Conservation (phyloP, 2,797 vertebrate species). For the Sebastes nivosus region DNA sequence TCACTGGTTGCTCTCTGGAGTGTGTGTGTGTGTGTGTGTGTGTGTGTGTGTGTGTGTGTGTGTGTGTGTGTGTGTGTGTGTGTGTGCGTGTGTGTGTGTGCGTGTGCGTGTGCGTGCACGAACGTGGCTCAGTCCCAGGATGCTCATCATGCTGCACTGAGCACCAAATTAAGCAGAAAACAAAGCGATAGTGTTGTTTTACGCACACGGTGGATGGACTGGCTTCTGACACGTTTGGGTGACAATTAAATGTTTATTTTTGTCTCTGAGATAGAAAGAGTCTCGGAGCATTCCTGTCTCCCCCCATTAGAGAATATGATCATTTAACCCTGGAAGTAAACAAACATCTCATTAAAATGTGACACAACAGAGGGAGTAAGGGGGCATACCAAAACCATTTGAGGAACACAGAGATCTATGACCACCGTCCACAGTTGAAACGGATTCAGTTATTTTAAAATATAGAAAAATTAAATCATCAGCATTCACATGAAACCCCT, state of each 20-base stretch:
- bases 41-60: too few species aligned
- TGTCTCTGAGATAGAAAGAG: not conserved
- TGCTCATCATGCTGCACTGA: slow-evolving; percentile 1
- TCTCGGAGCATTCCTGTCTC: not conserved
- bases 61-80: too few species aligned
- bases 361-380: not conserved
- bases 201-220: not conserved
- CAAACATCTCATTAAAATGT: not conserved
- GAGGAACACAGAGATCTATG: not conserved
- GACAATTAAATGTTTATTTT: not conserved
- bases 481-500: not conserved
- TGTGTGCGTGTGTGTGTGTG: too few species aligned
- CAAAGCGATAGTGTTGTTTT: not conserved
- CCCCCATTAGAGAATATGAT: not conserved
- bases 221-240: not conserved
- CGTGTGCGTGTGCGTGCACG: not conserved
- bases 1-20: not conserved
- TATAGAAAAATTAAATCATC: not conserved
- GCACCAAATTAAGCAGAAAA: slow-evolving; percentile 33
- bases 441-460: too few species aligned
- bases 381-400: not conserved
- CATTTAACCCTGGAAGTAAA: not conserved
- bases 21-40: too few species aligned
- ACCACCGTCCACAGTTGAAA: not conserved
- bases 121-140: slow-evolving; percentile 2